Conservation (phyloP, 2,797 vertebrate genomes). For the Mastacembelus armatus region DNA sequence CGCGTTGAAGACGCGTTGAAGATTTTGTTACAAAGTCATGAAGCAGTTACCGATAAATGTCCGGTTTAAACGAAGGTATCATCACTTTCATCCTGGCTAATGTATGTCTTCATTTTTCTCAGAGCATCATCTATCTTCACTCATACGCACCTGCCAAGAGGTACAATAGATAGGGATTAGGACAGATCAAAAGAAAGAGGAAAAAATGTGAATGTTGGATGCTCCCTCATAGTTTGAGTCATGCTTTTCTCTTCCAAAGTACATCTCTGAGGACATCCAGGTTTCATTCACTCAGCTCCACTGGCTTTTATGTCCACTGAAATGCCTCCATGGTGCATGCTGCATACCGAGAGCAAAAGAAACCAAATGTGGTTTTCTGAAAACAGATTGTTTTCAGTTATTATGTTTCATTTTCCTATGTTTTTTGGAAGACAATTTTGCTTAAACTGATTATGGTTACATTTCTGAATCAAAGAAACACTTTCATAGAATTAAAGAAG, state of each 20-base stretch:
- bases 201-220: constrained; percentile 46
- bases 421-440: constrained; percentile 56
- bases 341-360: constrained; percentile 52
- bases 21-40: too few species aligned
- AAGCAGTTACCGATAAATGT: too few species aligned
- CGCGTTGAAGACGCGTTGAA: too few species aligned
- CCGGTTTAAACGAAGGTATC: constrained; percentile 51
- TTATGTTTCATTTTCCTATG: constrained; percentile 66
- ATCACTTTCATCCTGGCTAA: constrained; percentile 27
- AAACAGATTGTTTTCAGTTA: constrained; percentile 57
- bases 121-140: constrained; percentile 41
- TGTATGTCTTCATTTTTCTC: constrained; percentile 36
- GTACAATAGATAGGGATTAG: constrained; percentile 40
- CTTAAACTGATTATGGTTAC: constrained; percentile 49
- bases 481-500: constrained; percentile 44
- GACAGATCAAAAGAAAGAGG: constrained; percentile 25
- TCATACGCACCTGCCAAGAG: constrained; percentile 49
- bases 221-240: constrained; percentile 37
- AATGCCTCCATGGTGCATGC: constrained; percentile 55
- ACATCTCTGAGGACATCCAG: constrained; percentile 64
- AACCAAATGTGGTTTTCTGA: constrained; percentile 66
- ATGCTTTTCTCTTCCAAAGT: constrained; percentile 58
- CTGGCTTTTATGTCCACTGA: constrained; percentile 55
- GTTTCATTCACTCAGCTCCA: constrained; percentile 57
- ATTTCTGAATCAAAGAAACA: constrained; percentile 56